These are phyloP conservation scores for Cetonia aurata DNA, from an alignment of 2,888 invertebrate genomes.

Conservation along the genomic window DNA sequence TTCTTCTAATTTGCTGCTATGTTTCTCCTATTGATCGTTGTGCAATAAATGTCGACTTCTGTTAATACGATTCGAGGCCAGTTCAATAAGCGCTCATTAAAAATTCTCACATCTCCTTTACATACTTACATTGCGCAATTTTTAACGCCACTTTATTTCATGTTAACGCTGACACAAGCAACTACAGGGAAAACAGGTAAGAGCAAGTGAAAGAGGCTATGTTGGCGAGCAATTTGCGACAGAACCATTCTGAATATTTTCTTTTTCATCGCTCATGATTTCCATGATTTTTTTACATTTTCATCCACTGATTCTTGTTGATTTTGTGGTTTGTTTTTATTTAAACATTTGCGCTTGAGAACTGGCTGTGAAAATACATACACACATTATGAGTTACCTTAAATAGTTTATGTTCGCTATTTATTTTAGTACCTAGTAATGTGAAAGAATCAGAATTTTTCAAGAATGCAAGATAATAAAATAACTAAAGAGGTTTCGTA, in stretches of 20 bases:
- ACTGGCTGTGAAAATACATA: slow-evolving; percentile 38
- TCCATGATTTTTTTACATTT: slow-evolving; percentile 23
- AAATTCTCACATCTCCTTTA: slow-evolving; percentile 9
- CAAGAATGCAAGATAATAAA: not conserved
- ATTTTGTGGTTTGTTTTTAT: slow-evolving; percentile 10
- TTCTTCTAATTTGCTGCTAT: slow-evolving; percentile 36
- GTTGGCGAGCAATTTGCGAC: slow-evolving; percentile 30
- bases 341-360: slow-evolving; percentile 44
- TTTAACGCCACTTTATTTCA: slow-evolving; percentile 44
- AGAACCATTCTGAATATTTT: slow-evolving; percentile 2
- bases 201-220: slow-evolving; percentile 39
- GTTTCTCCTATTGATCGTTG: slow-evolving; percentile 17
- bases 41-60: slow-evolving; percentile 2
- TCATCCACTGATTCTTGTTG: slow-evolving; percentile 25
- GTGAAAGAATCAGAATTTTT: slow-evolving; percentile 16
- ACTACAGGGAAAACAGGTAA: slow-evolving; percentile 51
- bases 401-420: slow-evolving; percentile 14
- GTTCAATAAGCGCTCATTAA: slow-evolving; percentile 42
- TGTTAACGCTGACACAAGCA: slow-evolving; percentile 50
- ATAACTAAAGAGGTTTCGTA: not conserved
- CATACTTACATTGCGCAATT: slow-evolving; percentile 23
- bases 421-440: slow-evolving; percentile 26
- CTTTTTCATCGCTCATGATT: slow-evolving; percentile 12
- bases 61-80: slow-evolving; percentile 28
- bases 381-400: slow-evolving; percentile 20